Conservation (phyloP, 2,797 vertebrate species). For the Psittacula derbiana region DNA sequence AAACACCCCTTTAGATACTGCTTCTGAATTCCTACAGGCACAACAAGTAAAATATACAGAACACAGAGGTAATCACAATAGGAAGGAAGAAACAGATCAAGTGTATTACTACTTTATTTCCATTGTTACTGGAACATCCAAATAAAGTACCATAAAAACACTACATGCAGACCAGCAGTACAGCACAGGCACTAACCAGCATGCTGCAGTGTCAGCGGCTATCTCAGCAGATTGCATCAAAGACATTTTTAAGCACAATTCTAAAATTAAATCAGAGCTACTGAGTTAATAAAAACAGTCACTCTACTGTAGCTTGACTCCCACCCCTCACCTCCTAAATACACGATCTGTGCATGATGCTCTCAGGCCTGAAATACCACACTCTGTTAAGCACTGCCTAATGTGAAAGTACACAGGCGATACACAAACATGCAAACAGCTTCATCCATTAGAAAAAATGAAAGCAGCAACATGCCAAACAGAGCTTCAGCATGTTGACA, state of each 20-base stretch:
- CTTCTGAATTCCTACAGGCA: not conserved
- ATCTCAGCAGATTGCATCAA: not conserved
- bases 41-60: not conserved
- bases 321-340: not conserved
- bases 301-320: not conserved
- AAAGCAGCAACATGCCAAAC: not conserved
- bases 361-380: not conserved
- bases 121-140: not conserved
- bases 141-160: not conserved
- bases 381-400: not conserved
- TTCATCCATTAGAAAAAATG: not conserved
- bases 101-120: not conserved
- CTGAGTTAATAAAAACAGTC: not conserved
- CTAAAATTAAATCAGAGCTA: not conserved
- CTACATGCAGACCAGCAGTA: not conserved
- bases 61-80: not conserved
- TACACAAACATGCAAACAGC: not conserved
- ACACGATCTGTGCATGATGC: not conserved
- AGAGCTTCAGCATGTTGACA: not conserved
- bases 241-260: not conserved
- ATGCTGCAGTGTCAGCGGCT: not conserved
- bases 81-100: not conserved
- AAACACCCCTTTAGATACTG: not conserved
- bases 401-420: rapidly evolving
- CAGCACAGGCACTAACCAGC: not conserved